These are phyloP conservation scores for Coranthus polyacanthus DNA, from an alignment of 2,797 vertebrate genomes.

Conservation along the genomic window DNA sequence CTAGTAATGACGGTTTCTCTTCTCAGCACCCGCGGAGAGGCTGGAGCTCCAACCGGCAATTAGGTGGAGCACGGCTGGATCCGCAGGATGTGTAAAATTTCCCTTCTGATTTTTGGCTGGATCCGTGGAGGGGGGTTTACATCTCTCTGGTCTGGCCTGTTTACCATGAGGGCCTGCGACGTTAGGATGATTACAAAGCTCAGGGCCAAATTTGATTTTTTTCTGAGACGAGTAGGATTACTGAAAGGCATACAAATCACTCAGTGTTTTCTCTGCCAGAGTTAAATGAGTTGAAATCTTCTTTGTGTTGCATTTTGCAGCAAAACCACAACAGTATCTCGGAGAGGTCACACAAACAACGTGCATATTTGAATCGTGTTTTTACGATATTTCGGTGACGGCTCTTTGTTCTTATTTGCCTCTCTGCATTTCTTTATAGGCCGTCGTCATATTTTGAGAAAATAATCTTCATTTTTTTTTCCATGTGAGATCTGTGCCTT, in stretches of 20 bases:
- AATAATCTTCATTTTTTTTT: conserved; percentile 52
- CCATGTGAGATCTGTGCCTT: conserved; percentile 42
- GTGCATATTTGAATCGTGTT: no score
- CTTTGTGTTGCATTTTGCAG: conserved; percentile 12
- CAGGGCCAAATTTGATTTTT: conserved; percentile 68
- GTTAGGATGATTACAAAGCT: conserved; percentile 75
- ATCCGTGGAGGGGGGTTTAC: conserved; percentile 46
- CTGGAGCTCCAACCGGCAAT: conserved; percentile 82
- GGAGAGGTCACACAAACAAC: conserved; percentile 33
- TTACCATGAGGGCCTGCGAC: conserved; percentile 68
- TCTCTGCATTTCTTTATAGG: conserved; percentile 35
- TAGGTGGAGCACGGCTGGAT: conserved; percentile 79
- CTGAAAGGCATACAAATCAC: conserved; percentile 29
- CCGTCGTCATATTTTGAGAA: conserved; percentile 42
- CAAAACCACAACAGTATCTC: conserved; percentile 19
- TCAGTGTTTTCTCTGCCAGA: conserved; percentile 36
- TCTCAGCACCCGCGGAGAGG: conserved; percentile 65
- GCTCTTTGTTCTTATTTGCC: conserved; percentile 25
- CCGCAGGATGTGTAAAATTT: conserved; percentile 81
- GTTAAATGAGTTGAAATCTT: conserved; percentile 41
- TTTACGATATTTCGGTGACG: conserved; percentile 25
- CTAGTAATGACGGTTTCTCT: conserved; percentile 78
- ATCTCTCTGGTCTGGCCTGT: conserved; percentile 63
- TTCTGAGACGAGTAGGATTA: conserved; percentile 53
- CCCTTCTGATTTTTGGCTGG: conserved; percentile 75